Conservation (phyloP, 2,113 vertebrate genomes). For the Taurulus bubalis region DNA sequence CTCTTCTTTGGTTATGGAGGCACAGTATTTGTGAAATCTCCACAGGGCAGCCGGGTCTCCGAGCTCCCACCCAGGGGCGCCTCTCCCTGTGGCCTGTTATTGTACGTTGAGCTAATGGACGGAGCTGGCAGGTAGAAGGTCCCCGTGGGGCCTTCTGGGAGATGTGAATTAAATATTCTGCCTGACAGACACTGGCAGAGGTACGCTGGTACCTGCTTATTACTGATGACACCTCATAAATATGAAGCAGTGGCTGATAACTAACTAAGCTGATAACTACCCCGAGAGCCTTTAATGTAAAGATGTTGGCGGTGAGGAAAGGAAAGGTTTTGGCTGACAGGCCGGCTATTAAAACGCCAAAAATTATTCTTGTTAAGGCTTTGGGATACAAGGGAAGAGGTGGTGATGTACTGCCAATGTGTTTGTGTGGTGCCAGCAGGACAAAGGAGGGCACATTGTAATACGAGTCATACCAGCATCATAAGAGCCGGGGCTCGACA, state of each 20-base stretch:
- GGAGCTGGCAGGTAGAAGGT: constrained; percentile 55
- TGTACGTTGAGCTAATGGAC: constrained; percentile 59
- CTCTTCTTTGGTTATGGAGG: background rate
- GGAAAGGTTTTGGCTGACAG: constrained; percentile 45
- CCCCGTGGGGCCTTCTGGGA: constrained; percentile 45
- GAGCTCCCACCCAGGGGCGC: constrained; percentile 6
- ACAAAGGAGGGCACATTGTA: background rate
- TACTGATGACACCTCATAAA: constrained; percentile 75
- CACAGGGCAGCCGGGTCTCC: background rate
- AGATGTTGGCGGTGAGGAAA: constrained; percentile 27
- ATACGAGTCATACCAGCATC: background rate
- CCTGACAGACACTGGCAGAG: constrained; percentile 61
- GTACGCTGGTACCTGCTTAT: constrained; percentile 64
- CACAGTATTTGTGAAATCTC: constrained; percentile 12
- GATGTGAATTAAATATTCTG: constrained; percentile 55
- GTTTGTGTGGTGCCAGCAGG: background rate
- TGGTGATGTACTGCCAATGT: background rate
- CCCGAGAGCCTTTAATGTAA: constrained; percentile 62
- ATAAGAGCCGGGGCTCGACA: background rate
- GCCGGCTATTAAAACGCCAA: constrained; percentile 54
- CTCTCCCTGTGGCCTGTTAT: constrained; percentile 37
- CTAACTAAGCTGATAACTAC: constrained; percentile 46
- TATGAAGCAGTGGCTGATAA: constrained; percentile 68
- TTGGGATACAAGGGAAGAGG: constrained; percentile 9
- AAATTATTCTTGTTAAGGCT: constrained; percentile 16